phyloP scores from a whole-genome alignment of 2,797 vertebrate species.

The Triplophysa bombifrons region DNA sequence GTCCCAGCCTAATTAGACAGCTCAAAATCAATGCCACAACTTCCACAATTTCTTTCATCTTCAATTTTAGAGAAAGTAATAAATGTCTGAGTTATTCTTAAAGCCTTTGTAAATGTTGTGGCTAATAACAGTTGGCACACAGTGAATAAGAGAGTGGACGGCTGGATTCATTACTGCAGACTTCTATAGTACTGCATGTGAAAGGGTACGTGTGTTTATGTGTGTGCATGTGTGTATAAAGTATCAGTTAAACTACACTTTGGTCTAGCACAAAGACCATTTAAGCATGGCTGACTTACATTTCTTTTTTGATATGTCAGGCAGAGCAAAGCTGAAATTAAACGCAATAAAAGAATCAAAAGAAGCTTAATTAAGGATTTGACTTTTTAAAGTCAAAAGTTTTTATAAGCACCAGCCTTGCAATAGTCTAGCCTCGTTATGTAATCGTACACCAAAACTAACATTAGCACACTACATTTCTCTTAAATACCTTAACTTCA shows the following conservation, averaged over 20 bases:
- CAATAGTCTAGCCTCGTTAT: not conserved
- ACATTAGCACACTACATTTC: not conserved
- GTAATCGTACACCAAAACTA: not conserved
- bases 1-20: constrained; percentile 32
- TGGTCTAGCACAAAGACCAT: constrained; percentile 9
- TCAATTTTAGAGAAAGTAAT: not conserved
- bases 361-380: constrained; percentile 12
- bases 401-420: not conserved
- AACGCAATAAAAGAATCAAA: not conserved
- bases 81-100: not conserved
- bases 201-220: not conserved
- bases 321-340: constrained; percentile 22
- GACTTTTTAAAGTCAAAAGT: not conserved
- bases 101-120: not conserved
- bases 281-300: constrained; percentile 5
- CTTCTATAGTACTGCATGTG: not conserved
- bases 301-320: constrained; percentile 20
- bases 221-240: not conserved
- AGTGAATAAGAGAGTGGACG: not conserved
- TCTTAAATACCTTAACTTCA: not conserved
- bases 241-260: not conserved
- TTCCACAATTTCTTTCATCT: not conserved
- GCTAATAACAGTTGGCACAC: not conserved
- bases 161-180: constrained; percentile 11
- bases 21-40: constrained; percentile 14